These are phyloP conservation scores for Ceratina japonica DNA, from an alignment of 1,140 invertebrate genomes.

Conservation along the genomic window DNA sequence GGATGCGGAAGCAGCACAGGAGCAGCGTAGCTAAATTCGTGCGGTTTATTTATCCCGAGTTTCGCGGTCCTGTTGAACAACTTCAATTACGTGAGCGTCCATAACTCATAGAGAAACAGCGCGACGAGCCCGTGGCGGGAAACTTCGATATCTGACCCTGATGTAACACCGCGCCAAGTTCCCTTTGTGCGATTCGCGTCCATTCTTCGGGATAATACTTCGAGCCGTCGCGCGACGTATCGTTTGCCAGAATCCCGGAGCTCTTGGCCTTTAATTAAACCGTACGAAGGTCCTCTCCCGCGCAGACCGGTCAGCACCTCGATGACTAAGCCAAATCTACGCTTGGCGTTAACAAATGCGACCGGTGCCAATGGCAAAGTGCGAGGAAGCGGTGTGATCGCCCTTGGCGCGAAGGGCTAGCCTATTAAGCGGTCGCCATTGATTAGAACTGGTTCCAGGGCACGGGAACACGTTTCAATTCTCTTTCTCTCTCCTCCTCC, in stretches of 20 bases:
- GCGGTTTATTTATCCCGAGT: conserved; percentile 32
- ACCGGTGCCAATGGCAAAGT: not conserved
- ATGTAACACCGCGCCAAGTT: not conserved
- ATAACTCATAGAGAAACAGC: conserved; percentile 11
- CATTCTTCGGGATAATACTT: not conserved
- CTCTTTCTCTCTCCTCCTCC: not conserved
- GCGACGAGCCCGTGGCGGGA: not conserved
- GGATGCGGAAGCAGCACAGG: no score
- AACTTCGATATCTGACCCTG: not conserved
- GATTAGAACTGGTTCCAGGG: conserved; percentile 21
- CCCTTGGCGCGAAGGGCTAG: not conserved
- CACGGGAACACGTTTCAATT: conserved; percentile 19
- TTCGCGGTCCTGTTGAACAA: not conserved
- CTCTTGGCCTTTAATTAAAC: not conserved
- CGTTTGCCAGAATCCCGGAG: not conserved
- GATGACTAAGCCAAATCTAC: not conserved
- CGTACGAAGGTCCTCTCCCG: not conserved
- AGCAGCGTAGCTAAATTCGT: conserved; percentile 16
- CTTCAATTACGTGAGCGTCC: not conserved
- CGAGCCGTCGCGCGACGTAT: not conserved
- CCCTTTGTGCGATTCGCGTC: not conserved
- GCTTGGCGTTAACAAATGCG: not conserved
- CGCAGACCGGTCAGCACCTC: not conserved
- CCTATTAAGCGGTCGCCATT: conserved; percentile 37
- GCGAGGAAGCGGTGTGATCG: not conserved